Evolutionary conservation across 2,888 invertebrate genomes (phyloP), one percentile per base, ranked within the genome.

Genomic region (Selenia dentaria): DNA sequence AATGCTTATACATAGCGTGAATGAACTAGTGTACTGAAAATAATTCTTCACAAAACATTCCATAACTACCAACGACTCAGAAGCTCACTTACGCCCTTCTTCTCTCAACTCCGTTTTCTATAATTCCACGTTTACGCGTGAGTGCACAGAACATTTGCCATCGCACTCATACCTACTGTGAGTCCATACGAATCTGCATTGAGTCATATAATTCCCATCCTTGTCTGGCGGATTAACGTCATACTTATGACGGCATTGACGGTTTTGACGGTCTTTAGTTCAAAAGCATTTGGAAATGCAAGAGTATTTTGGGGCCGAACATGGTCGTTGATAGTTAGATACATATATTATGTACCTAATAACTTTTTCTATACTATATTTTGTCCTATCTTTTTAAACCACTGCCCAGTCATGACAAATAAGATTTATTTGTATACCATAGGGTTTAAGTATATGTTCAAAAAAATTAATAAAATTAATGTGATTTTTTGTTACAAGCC

Each of bases 71-170:
- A 22, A 32, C 10, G 22, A 6, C 34, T 22, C 2, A 9, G n/a
- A 24, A 37, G 40, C 28, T 42, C 54, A 64, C 81, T 78, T 88
- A 83, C 77, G 79, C 58, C 82, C 58, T 74, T 87, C 65, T 74
- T 67, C 74, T 61, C 60, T 66, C 61, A 46, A 54, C 40, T 50
- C 58, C 57, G 60, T 60, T 62, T 73, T 74, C 79, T 75, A 83
- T 83, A 86, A 87, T 83, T 83, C 82, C 79, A 73, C 74, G 62
- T 72, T 83, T 79, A 87, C 85, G 88, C 87, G 82, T 87, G 87
- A 84, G 70, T 86, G 79, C 81, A 80, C 86, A 83, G 74, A 88
- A 83, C 74, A 83, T 88, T 82, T 78, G 84, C 78, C 71, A 75
- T 87, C 89, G 71, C 83, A 67, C 75, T 88, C 83, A 67, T 83